Evolutionary conservation across 2,888 invertebrate genomes (phyloP).

Genomic region (Gisinianus flammeolus): DNA sequence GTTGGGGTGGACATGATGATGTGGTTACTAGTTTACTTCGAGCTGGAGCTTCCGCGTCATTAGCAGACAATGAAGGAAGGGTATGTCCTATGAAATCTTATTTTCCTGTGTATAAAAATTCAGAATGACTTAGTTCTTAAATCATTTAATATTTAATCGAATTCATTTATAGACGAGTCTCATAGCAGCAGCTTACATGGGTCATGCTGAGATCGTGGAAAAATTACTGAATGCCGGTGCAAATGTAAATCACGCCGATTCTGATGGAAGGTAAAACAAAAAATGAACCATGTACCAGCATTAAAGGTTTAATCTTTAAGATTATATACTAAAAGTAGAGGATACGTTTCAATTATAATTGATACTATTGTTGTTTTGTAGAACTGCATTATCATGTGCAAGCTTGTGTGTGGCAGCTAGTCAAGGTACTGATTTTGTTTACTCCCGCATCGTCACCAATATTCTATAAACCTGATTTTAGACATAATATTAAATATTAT

Average conservation of each 20-base stretch:
- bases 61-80: slow-evolving; percentile 86
- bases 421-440: slow-evolving; percentile 60
- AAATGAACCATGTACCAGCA: slow-evolving; percentile 14
- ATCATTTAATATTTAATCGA: too few species aligned
- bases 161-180: slow-evolving; percentile 70
- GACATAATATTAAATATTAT: too few species aligned
- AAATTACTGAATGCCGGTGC: slow-evolving; percentile 82
- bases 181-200: slow-evolving; percentile 96
- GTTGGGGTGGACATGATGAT: slow-evolving; percentile 90
- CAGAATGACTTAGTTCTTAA: too few species aligned
- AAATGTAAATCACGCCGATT: slow-evolving; percentile 82
- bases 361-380: slow-evolving; percentile 56
- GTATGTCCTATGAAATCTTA: neutral
- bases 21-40: slow-evolving; percentile 57
- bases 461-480: too few species aligned
- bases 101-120: neutral
- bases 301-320: neutral
- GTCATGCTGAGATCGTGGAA: slow-evolving; percentile 88
- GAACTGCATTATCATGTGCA: slow-evolving; percentile 86
- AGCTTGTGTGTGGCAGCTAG: slow-evolving; percentile 82
- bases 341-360: neutral
- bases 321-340: neutral
- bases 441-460: too few species aligned
- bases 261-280: slow-evolving; percentile 72
- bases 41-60: slow-evolving; percentile 77